Percentiles rank a stretch among this genome's conserved stretches.
Conservation (phyloP, 2,113 vertebrate species). For the Eulacestoma nigropectus region DNA sequence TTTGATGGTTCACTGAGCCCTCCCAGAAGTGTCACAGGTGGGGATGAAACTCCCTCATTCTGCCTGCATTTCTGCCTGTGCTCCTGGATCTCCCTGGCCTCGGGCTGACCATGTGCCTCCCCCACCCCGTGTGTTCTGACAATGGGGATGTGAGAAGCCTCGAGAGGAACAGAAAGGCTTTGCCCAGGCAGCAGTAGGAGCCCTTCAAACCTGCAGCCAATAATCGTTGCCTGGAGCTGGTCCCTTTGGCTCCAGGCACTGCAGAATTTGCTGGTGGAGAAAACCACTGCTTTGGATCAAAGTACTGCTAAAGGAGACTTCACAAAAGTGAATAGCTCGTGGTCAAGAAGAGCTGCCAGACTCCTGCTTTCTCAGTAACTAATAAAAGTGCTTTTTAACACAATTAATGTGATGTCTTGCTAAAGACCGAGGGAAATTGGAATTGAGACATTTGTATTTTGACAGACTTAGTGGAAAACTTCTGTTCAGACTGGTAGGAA, state of each 20-base stretch:
- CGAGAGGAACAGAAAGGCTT: neutral
- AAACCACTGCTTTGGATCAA: slow-evolving; percentile 35
- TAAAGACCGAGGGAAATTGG: slow-evolving; percentile 24
- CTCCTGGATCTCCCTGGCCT: neutral
- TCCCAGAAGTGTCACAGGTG: neutral
- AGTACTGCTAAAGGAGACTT: slow-evolving; percentile 1
- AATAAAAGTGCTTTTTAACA: slow-evolving; percentile 51
- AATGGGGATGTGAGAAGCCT: neutral
- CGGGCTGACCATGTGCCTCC: neutral
- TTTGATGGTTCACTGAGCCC: neutral
- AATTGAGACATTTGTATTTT: slow-evolving; percentile 52
- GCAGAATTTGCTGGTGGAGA: slow-evolving; percentile 49
- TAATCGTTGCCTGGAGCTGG: slow-evolving; percentile 13
- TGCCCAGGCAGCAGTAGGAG: neutral
- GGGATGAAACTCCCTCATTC: neutral
- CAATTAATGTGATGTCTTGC: slow-evolving; percentile 43
- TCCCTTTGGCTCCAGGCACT: slow-evolving; percentile 34
- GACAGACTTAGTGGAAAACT: slow-evolving; percentile 50
- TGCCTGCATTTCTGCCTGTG: neutral
- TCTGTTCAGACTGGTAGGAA: slow-evolving; percentile 50
- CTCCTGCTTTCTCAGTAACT: slow-evolving; percentile 48
- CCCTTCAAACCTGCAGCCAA: neutral
- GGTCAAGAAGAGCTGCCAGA: slow-evolving; percentile 44
- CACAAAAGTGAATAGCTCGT: slow-evolving; percentile 32
- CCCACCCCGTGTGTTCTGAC: neutral